These are phyloP conservation scores for Bombus difficillimus DNA, from an alignment of 1,140 invertebrate species.

Conservation along the genomic window DNA sequence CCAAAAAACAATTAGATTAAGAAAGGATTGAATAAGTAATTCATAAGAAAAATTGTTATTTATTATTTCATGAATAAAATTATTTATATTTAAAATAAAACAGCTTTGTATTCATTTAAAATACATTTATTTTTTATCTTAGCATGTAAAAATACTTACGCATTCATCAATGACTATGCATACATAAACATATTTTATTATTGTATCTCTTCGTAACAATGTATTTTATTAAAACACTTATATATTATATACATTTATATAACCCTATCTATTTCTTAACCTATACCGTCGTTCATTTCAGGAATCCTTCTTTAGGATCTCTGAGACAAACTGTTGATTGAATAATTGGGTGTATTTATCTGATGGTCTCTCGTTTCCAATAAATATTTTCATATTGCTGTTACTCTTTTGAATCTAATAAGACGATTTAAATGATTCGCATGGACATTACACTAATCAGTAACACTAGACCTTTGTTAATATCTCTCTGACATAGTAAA, in stretches of 20 bases:
- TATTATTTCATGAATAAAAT: conserved; percentile 17
- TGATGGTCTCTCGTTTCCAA: conserved; percentile 65
- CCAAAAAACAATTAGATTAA: conserved; percentile 70
- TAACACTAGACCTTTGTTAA: conserved; percentile 1
- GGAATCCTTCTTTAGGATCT: conserved; percentile 71
- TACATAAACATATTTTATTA: conserved; percentile 75
- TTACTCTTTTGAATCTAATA: neutral
- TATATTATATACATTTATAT: conserved; percentile 78
- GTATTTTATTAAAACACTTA: conserved; percentile 74
- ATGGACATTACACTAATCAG: neutral
- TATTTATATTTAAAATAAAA: conserved; percentile 22
- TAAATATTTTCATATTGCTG: conserved; percentile 41
- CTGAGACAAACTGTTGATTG: conserved; percentile 73
- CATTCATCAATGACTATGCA: conserved; percentile 76
- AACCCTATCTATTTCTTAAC: conserved; percentile 66
- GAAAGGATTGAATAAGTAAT: conserved; percentile 9
- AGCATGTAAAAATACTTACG: conserved; percentile 79
- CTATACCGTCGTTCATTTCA: conserved; percentile 69
- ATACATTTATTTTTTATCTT: conserved; percentile 76
- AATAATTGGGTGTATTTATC: conserved; percentile 63
- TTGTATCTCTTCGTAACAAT: conserved; percentile 73
- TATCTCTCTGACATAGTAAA: neutral
- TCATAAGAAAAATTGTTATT: neutral
- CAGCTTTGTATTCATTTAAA: conserved; percentile 54
- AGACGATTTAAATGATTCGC: neutral